Evolutionary conservation across 2,113 vertebrate genomes (phyloP), one percentile per base, ranked within the genome.

Genomic region (Ranitomeya variabilis): DNA sequence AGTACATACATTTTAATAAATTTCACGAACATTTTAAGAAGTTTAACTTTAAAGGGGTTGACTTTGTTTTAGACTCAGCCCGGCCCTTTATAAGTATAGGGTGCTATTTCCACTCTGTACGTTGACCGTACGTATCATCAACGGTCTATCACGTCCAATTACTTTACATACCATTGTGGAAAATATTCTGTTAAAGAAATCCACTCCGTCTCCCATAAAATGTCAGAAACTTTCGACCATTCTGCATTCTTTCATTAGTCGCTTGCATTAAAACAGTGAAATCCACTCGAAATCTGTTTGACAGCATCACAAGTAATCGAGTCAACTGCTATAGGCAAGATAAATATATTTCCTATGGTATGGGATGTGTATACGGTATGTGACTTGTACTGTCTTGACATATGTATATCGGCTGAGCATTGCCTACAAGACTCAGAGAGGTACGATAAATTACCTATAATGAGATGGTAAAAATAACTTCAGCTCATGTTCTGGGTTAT

Each of bases 131-230:
- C 45, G 52, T 67, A 51, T 83, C 81, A 83, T 54, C 51, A n/a
- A 5, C 3, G 62, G 37, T 51, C 45, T 23, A 69, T 64, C 62
- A 83, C 69, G 81, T 69, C 51, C 14, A 18, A 67, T 11, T 15
- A 52, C 21, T 69, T 67, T 26, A 15, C 15, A 52, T 16, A 67
- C 81, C 64, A 54, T 45, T 69, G 21, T 67, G 81, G 69, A 52
- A 45, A 69, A 45, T 45, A 45, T 45, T 45, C 81, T 83, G 81
- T 52, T 83, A 69, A 45, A 83, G 67, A 83, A 83, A 83, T 83
- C 67, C 13, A 3, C 37, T 67, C n/a, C 66, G 21, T 54, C 66
- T 67, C 81, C 62, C 23, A 10, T 23, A 60, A 16, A 62, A 83
- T 8, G 81, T 54, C 81, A 69, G 81, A 54, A 23, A 8, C 21